Base-by-base conservation (phyloP, 2,888 invertebrate species). In the Drosophila ustulata region DNA sequence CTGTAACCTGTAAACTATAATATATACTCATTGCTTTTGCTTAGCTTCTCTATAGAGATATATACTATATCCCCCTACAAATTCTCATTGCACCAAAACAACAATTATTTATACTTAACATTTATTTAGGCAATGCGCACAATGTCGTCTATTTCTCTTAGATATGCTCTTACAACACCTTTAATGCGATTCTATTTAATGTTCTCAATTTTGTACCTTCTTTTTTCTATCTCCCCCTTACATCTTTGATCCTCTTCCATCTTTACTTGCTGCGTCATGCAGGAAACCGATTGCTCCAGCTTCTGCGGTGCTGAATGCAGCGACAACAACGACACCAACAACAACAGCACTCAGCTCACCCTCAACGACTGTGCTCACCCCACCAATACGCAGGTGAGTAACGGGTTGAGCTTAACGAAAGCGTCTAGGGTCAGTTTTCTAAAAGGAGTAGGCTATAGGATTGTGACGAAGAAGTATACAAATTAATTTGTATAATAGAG, bases 381-480 rank as follows among this genome's bases (percentile, higher is more conserved):
- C 91, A 89, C 93, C 93, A 84, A 93, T 93, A 75, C 91, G 94
- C 92, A 94, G 94, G 94, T 94, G 76, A 80, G 84, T 18, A 53
- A 23, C 11, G 45, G 34, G 4, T 26, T 25, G 18, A 41, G 34
- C 9, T 11, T 2, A 11, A 41, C 1, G 7, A 13, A 18, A 3
- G 18, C 2, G 11, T 13, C 7, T 7, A 0, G 6, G 39, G 39
- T 41, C 39, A 37, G 37, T 37, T 37, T 37, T 37, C n/a, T n/a
- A 4, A 37, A n/a, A n/a, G 37, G n/a, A 2, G 4, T 11, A 3
- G 4, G n/a, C 11, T 18, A 3, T 39, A 3, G 11, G 5, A 13
- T 13, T 13, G 13, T 5, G 2, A 13, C 3, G 13, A 3, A 41
- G 3, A 13, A 3, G 13, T 3, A 7, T 0, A 30, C 2, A 30